Base-by-base conservation (phyloP, 2,888 invertebrate genomes). In the Orthosia cruda region DNA sequence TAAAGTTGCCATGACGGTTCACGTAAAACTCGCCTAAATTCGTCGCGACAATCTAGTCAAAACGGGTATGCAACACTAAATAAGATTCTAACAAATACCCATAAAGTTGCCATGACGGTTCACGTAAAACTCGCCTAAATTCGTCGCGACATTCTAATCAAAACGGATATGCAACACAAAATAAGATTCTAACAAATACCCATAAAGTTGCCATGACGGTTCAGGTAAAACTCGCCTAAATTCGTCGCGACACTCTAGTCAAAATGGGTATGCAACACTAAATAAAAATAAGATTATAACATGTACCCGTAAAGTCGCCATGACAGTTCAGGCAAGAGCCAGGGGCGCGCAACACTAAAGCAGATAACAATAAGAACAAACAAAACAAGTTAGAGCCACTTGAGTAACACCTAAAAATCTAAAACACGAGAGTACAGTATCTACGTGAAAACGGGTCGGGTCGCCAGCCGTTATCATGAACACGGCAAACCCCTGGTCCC, bases 401-500 rank as follows among this genome's bases (percentile, higher is more conserved):
- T 55, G 13, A 26, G 7, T 52, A 18, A 62, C 40, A 68, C 45
- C 20, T 54, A 47, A 18, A 62, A 26, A 68, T 32, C 20, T 62
- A 47, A 58, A 65, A 68, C 47, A 61, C 40, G 40, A 62, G 23
- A 45, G 32, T 26, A 50, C 23, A 70, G 49, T 69, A 20, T 20
- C 18, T 32, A 50, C 13, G 57, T 50, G 40, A 40, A 71, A 61
- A 57, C 18, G 50, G 54, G 79, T 83, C 47, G 83, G 52, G 79
- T 67, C 59, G 59, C 52, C 12, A 40, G 59, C n/a, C 62, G 70
- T 81, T 81, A 81, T 79, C 80, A 54, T 70, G 70, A 73, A 73
- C 73, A 73, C 63, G 52, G 64, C 47, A 49, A 63, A 63, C 67
- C 77, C 62, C 13, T 54, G 13, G 40, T 45, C 70, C 84, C 59